These are phyloP conservation scores for Acleris holmiana DNA, from an alignment of 2,888 invertebrate genomes.

Conservation along the genomic window DNA sequence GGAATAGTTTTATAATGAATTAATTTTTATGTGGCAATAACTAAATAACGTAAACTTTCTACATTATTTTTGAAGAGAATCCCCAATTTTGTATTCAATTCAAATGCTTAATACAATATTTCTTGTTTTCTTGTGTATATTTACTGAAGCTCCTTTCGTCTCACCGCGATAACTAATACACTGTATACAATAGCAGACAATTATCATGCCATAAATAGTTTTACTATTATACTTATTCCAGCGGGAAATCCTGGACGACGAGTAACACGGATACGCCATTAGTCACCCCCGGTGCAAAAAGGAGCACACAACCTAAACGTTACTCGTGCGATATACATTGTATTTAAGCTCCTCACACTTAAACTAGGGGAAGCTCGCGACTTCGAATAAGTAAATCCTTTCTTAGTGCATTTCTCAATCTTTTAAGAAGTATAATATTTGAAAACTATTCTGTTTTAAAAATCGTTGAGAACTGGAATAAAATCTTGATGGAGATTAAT, in stretches of 20 bases:
- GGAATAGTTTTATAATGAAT: no score
- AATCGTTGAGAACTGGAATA: no score
- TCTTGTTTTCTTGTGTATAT: not conserved
- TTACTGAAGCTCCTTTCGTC: no score
- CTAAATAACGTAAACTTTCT: no score
- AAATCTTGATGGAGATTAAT: no score
- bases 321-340: not conserved
- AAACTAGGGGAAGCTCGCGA: not conserved
- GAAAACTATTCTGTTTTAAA: no score
- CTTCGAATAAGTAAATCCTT: no score
- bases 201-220: constrained; percentile 8
- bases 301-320: constrained; percentile 2
- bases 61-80: no score
- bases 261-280: constrained; percentile 30
- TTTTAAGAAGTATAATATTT: no score
- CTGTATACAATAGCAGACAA: not conserved
- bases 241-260: constrained; percentile 22
- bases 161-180: not conserved
- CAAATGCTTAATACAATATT: not conserved
- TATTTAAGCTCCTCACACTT: not conserved
- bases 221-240: constrained; percentile 18
- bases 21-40: no score
- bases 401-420: no score
- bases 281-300: constrained; percentile 25
- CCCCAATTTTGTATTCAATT: not conserved